Evolutionary conservation across 1,140 invertebrate species (phyloP), one percentile per base, ranked within the genome.

Genomic region (Drosophila yakuba): DNA sequence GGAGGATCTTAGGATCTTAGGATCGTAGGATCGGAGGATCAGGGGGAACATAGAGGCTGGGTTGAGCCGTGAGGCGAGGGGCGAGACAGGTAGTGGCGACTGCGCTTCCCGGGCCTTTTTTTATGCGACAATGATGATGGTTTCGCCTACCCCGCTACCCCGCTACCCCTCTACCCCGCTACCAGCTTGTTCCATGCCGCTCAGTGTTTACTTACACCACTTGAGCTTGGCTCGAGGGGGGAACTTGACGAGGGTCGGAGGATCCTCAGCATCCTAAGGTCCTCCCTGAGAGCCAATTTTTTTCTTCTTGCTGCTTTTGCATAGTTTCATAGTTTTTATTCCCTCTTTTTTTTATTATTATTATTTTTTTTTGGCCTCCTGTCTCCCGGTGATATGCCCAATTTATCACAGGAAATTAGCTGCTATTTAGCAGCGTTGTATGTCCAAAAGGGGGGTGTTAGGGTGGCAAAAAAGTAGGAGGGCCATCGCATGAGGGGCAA

Each of bases 371-470:
- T 61, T 67, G 23, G 38, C 38, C 11, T 14, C 36, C 32, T 52
- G 51, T 64, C 41, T 55, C 50, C 51, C 66, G 55, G 73, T 83
- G 88, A 90, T 90, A 90, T 90, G 82, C 79, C 79, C 82, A 90
- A 88, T 90, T 90, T 90, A 90, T 90, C 77, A 83, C 82, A 88
- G 88, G 77, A 90, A 90, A 90, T 90, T 90, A 90, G 88, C 82
- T 90, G 88, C 88, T 90, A 90, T 90, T 90, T 90, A 90, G 80
- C 76, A 90, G 61, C 77, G 84, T 89, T 88, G 84, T 84, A 69
- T 86, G 72, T 75, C 74, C 77, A 66, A 72, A 44, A 57, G 67
- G 71, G 54, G 51, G 75, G 47, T 17, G 15, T 44, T 80, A 61
- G 57, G 50, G 32, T 36, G 32, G 32, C 32, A 36, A 36, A 52